phyloP scores from a whole-genome alignment of 2,888 invertebrate genomes.

The Pachycephus smyrnensis region DNA sequence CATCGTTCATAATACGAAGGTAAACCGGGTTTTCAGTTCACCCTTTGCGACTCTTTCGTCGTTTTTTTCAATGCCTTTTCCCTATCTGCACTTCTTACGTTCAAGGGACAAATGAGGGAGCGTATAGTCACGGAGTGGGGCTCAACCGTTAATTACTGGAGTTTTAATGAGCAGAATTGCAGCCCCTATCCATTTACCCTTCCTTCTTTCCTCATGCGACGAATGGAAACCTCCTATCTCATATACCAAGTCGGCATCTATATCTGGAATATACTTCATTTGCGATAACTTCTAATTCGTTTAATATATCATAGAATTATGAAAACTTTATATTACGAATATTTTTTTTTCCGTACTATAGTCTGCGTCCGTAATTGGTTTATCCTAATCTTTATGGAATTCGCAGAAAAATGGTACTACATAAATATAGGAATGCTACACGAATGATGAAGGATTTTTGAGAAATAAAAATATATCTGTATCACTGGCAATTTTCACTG shows the following conservation, averaged over 20 bases:
- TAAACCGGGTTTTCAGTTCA: slow-evolving; percentile 1
- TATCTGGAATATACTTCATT: neutral
- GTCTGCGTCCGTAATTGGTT: no score
- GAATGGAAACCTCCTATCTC: slow-evolving; percentile 37
- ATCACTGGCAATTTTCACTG: neutral
- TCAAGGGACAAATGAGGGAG: slow-evolving; percentile 13
- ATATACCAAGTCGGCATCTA: neutral
- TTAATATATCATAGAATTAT: neutral
- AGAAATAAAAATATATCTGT: neutral
- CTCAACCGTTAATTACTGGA: slow-evolving; percentile 43
- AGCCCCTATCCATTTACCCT: slow-evolving; percentile 29
- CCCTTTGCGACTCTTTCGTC: neutral
- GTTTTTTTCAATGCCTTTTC: slow-evolving; percentile 12
- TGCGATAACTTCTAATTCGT: neutral
- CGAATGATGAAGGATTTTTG: neutral
- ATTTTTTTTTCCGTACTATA: no score
- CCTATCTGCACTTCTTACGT: neutral
- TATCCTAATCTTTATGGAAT: neutral
- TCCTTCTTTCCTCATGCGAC: slow-evolving; percentile 32
- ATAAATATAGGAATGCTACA: neutral
- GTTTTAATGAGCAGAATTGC: slow-evolving; percentile 50
- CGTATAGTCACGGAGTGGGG: slow-evolving; percentile 21
- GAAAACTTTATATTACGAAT: neutral
- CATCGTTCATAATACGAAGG: neutral
- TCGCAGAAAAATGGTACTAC: neutral